These are phyloP conservation scores for Schizopygopsis malacanthus DNA, from an alignment of 2,797 vertebrate genomes.

Conservation along the genomic window DNA sequence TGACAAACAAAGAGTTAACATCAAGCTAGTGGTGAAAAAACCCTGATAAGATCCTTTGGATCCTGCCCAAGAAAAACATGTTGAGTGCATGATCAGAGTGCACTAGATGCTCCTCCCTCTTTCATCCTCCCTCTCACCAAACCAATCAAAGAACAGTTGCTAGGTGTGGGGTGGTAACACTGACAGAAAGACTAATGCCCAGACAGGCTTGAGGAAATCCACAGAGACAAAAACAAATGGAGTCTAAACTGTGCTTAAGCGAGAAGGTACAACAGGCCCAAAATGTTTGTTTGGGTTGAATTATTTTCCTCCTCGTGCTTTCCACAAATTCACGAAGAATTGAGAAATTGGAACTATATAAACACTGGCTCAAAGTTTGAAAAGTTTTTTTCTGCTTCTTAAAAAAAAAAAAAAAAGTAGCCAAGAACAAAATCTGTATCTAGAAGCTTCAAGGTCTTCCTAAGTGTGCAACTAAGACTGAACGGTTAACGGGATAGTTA, in stretches of 20 bases:
- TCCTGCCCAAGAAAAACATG: constrained; percentile 73
- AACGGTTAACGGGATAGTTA: not conserved
- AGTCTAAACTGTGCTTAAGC: constrained; percentile 64
- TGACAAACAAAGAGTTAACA: constrained; percentile 9
- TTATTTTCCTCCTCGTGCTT: not conserved
- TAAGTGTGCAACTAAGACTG: not conserved
- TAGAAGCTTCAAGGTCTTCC: not conserved
- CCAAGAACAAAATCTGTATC: not conserved
- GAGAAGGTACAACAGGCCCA: constrained; percentile 52
- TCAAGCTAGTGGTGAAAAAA: constrained; percentile 29
- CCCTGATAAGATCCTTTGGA: constrained; percentile 69
- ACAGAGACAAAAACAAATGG: constrained; percentile 68
- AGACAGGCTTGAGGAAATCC: constrained; percentile 49
- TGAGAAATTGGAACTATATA: not conserved
- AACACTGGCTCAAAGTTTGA: constrained; percentile 2
- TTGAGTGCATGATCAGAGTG: constrained; percentile 67
- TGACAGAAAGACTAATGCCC: constrained; percentile 24
- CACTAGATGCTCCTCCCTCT: constrained; percentile 61
- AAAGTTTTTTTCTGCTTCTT: not conserved
- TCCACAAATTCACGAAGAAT: not conserved
- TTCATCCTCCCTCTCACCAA: constrained; percentile 63
- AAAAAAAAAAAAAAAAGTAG: not conserved
- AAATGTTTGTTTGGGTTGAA: constrained; percentile 28
- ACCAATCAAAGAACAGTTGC: constrained; percentile 82
- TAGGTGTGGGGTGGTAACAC: constrained; percentile 66